Evolutionary conservation across 2,113 vertebrate genomes (phyloP), one percentile per base, ranked within the genome.

Genomic region (Merops nubicus): DNA sequence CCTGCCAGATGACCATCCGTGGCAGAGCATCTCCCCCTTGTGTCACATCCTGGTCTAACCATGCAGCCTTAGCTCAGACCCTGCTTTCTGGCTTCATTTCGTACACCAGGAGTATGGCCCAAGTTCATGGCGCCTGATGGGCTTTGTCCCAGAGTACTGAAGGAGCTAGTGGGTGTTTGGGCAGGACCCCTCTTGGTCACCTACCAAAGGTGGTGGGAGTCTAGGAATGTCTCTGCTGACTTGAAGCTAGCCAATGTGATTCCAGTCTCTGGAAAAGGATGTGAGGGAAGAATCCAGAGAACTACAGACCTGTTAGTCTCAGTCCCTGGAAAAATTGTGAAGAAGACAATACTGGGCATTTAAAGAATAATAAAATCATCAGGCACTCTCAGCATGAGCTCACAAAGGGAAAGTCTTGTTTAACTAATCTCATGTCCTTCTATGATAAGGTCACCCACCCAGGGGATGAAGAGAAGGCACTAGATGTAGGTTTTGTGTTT

Each of bases 1-100:
- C 23, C 50, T 70, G 40, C 36, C 65, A 60, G 9, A n/a, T 33
- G 28, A 22, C 6, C 50, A 83, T 91, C 56, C 5, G 5, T 9
- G 60, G 90, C 19, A 47, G 25, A 38, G 82, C 54, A 20, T 91
- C 96, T 80, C 96, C 96, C 95, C 72, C 17, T 40, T 5, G 90
- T 67, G 95, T 89, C 85, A 47, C 45, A 3, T 2, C 21, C 40
- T 23, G 57, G 78, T 65, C 56, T 92, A 54, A 15, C 73, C 64
- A 1, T 4, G 18, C 8, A 6, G 33, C 33, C 54, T 18, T 25
- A 64, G 65, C 14, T 4, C 69, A 18, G 43, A 29, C 11, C 22
- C 42, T 23, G 67, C 48, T 78, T 72, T 53, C 68, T 57, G 69
- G 6, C 4, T 48, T 76, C 9, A 17, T 56, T 80, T 40, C 36